Conservation (phyloP, 2,888 invertebrate genomes). For the Coelinius sp. region DNA sequence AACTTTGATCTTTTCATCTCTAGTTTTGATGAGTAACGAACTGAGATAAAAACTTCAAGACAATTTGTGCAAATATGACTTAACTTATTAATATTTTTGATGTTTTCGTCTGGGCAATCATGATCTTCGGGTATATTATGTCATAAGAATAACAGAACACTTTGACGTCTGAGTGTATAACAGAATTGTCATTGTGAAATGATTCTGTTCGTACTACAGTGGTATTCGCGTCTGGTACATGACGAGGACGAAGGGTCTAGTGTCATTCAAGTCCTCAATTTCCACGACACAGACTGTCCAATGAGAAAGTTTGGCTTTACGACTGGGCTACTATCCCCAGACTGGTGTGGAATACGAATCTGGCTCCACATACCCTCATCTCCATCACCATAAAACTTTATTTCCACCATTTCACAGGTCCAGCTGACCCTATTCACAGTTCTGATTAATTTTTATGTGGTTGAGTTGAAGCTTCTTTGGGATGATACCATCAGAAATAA, state of each 20-base stretch:
- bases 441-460: constrained; percentile 12
- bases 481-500: not conserved
- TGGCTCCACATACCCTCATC: not conserved
- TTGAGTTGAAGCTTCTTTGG: not conserved
- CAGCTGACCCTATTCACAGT: constrained; percentile 15
- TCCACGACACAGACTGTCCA: constrained; percentile 13
- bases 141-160: not conserved
- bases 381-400: constrained; percentile 28
- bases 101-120: not conserved
- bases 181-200: not conserved
- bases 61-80: not conserved
- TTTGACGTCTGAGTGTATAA: not conserved
- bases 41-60: not conserved
- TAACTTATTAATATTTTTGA: not conserved
- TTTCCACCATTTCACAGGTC: not conserved
- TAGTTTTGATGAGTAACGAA: not conserved
- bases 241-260: constrained; percentile 11
- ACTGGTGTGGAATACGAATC: constrained; percentile 34
- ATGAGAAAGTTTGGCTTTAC: constrained; percentile 36
- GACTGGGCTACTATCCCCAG: constrained; percentile 11
- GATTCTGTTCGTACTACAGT: not conserved
- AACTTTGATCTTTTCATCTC: constrained; percentile 9
- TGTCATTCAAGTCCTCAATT: constrained; percentile 13
- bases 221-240: constrained; percentile 32
- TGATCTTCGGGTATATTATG: not conserved